Base-by-base conservation (phyloP, 2,888 invertebrate genomes). In the Hydriomena furcata region DNA sequence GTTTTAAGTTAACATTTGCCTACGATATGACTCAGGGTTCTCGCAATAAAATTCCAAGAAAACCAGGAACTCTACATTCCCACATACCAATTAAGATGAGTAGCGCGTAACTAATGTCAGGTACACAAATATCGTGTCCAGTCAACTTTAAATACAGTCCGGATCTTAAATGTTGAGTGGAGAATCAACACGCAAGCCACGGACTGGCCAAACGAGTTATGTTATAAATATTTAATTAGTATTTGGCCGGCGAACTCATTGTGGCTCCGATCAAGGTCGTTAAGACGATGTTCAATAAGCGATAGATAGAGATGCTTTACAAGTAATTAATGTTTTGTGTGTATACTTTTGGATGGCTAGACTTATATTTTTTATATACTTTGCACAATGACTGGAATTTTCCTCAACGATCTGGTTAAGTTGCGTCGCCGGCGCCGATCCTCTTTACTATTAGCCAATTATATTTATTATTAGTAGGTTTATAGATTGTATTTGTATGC, bases 211-310 rank as follows among this genome's bases (percentile, higher is more conserved):
- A 85, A 85, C 86, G 70, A 74, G 86, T 85, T 84, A 73, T 74
- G 73, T 76, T 78, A 80, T 81, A 82, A 81, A 83, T 83, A 84
- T 82, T 82, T 84, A 82, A 84, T 86, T 84, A 82, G 80, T 80
- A 82, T 84, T 85, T 82, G 79, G 78, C 73, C 78, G 79, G 77
- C 81, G 75, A 84, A 82, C 82, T 82, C 77, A 77, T 76, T 73
- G 76, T 73, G 66, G 68, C 71, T 70, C 37, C 52, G 53, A 51
- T 71, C 85, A 85, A 87, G 85, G 85, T 81, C 69, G 63, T 49
- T 51, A 61, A 67, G 63, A 60, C 63, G 66, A 72, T 68, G 68
- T 68, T 47, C 24, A 40, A 40, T 36, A 27, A 21, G 41, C 32
- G 21, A 65, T 68, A 17, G 4, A n/a, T n/a, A 68, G 58, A 37